Conservation (phyloP, 2,797 vertebrate genomes). For the Sebastes hubbsi region DNA sequence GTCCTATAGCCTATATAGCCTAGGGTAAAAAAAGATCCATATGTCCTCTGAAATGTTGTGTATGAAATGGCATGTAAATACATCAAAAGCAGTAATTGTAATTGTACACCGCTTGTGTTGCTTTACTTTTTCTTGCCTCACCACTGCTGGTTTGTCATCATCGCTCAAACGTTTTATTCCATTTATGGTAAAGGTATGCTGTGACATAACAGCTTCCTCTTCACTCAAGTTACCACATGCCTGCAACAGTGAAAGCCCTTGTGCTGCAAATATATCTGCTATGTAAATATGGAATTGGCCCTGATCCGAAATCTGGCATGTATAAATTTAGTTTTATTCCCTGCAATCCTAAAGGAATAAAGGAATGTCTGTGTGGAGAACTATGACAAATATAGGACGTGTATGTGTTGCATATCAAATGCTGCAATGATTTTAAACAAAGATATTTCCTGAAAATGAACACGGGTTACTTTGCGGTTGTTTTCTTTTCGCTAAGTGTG, state of each 20-base stretch:
- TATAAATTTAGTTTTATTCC: not conserved
- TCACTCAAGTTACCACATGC: conserved; percentile 37
- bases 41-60: not conserved
- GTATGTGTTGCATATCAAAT: not conserved
- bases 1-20: not conserved
- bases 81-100: not conserved
- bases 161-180: not conserved
- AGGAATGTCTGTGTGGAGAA: not conserved
- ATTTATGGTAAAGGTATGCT: conserved; percentile 52
- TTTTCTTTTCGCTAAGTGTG: not conserved
- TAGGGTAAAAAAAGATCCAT: not conserved
- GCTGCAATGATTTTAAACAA: not conserved
- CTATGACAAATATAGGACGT: not conserved
- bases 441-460: not conserved
- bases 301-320: not conserved
- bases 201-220: conserved; percentile 29
- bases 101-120: not conserved
- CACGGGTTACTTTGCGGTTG: not conserved
- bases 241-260: conserved; percentile 18
- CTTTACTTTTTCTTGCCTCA: not conserved
- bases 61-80: not conserved
- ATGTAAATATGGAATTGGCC: conserved; percentile 23
- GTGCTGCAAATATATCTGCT: not conserved
- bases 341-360: not conserved
- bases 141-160: not conserved